Evolutionary conservation across 2,888 invertebrate species (phyloP).

Genomic region (Loripinus fragilis): DNA sequence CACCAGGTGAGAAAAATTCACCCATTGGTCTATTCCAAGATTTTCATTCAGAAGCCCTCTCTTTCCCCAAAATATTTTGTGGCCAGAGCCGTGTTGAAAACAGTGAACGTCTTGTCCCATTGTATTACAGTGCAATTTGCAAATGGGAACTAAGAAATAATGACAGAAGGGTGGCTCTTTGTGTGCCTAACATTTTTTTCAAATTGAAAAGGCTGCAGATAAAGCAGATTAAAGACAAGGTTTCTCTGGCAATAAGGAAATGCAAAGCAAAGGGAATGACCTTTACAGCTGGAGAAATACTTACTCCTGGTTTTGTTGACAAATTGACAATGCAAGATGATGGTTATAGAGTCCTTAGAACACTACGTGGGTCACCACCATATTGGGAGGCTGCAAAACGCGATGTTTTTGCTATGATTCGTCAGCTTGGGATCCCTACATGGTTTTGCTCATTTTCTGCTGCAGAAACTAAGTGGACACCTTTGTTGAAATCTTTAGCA

Average conservation of each 20-base stretch:
- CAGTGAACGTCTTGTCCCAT: not conserved
- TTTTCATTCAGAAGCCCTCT: slow-evolving; percentile 29
- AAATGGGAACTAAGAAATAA: slow-evolving; percentile 21
- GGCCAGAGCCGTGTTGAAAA: slow-evolving; percentile 3
- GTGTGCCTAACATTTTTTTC: slow-evolving; percentile 39
- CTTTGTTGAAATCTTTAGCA: slow-evolving; percentile 35
- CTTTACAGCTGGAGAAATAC: slow-evolving; percentile 31
- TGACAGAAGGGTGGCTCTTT: slow-evolving; percentile 28
- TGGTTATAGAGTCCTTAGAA: slow-evolving; percentile 26
- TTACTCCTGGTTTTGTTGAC: slow-evolving; percentile 8
- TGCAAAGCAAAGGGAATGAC: slow-evolving; percentile 33
- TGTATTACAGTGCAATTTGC: slow-evolving; percentile 20
- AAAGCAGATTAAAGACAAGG: slow-evolving; percentile 30
- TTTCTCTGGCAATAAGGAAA: slow-evolving; percentile 22
- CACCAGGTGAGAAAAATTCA: slow-evolving; percentile 28
- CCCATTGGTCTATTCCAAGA: slow-evolving; percentile 17
- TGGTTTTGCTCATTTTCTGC: slow-evolving; percentile 47
- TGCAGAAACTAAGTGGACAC: slow-evolving; percentile 50
- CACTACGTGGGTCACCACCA: slow-evolving; percentile 26
- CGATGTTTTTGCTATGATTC: slow-evolving; percentile 50
- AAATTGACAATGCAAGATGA: slow-evolving; percentile 29
- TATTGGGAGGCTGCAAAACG: slow-evolving; percentile 19
- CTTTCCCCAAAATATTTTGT: slow-evolving; percentile 38
- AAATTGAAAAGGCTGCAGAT: slow-evolving; percentile 42
- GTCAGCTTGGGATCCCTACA: slow-evolving; percentile 42